Conservation (phyloP, 2,797 vertebrate species). For the Acanthurus leucopareius region DNA sequence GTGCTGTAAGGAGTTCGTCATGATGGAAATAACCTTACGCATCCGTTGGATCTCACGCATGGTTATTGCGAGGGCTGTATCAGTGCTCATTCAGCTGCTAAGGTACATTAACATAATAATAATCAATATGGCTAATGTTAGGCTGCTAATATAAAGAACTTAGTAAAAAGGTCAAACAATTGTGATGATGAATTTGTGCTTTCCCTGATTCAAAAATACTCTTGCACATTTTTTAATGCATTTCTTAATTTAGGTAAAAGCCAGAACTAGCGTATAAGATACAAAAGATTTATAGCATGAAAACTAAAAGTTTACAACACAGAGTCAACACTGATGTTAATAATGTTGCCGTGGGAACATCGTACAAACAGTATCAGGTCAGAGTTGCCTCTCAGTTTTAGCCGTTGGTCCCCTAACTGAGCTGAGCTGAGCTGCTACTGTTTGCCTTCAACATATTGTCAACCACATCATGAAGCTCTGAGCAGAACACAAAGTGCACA, state of each 20-base stretch:
- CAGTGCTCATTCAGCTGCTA: too few species aligned
- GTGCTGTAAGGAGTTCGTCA: too few species aligned
- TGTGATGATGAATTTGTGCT: neutral
- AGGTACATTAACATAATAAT: neutral
- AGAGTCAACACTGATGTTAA: conserved; percentile 35
- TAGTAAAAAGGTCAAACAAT: neutral
- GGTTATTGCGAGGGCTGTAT: too few species aligned
- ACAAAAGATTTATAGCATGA: neutral
- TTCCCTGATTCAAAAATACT: neutral
- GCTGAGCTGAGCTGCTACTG: conserved; percentile 38
- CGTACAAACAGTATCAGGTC: conserved; percentile 31
- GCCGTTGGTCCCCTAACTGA: conserved; percentile 19
- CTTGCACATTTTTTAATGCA: neutral
- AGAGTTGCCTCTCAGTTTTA: conserved; percentile 29
- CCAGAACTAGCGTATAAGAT: neutral
- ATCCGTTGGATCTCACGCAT: too few species aligned
- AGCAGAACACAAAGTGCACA: conserved; percentile 35
- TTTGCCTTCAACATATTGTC: conserved; percentile 58
- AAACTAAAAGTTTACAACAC: neutral
- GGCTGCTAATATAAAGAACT: neutral
- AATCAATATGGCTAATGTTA: neutral
- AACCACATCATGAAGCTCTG: conserved; percentile 48
- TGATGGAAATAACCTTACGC: too few species aligned
- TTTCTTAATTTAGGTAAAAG: neutral
- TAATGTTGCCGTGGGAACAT: conserved; percentile 28